Percentiles rank a stretch among this genome's conserved stretches.
Conservation (phyloP, 2,797 vertebrate species). For the Aotus griseimembra region DNA sequence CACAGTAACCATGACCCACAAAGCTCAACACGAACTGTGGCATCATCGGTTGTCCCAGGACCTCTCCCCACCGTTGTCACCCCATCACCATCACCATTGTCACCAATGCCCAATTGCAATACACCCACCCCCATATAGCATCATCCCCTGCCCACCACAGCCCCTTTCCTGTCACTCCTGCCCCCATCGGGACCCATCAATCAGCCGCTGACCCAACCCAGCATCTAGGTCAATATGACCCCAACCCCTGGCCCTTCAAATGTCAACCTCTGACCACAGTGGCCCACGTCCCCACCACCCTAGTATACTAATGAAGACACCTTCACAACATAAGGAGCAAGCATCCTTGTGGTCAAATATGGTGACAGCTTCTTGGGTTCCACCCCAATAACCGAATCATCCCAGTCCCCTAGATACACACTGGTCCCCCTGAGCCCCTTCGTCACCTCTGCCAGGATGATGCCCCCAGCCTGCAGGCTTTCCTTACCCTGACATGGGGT, state of each 20-base stretch:
- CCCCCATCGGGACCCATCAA: background rate
- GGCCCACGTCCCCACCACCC: background rate
- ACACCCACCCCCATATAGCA: background rate
- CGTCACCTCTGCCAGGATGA: background rate
- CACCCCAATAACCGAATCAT: background rate
- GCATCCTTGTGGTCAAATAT: background rate
- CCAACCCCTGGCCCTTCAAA: background rate
- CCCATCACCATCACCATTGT: background rate
- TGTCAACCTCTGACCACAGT: background rate
- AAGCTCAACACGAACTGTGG: background rate
- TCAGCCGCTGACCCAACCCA: background rate
- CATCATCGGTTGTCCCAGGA: background rate
- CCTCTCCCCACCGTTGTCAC: background rate
- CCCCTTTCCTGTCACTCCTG: background rate
- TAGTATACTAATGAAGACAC: background rate
- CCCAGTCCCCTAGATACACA: background rate
- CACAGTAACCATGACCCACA: background rate
- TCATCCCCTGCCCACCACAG: too few relatives aligned
- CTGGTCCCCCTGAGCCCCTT: background rate
- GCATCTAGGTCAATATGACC: background rate
- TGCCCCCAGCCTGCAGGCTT: background rate
- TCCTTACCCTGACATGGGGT: slow-evolving; percentile 62
- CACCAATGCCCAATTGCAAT: background rate
- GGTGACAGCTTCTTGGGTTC: background rate
- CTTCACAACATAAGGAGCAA: background rate